These are phyloP conservation scores for Lepidurus couesii DNA, from an alignment of 1,140 invertebrate species.

Conservation along the genomic window DNA sequence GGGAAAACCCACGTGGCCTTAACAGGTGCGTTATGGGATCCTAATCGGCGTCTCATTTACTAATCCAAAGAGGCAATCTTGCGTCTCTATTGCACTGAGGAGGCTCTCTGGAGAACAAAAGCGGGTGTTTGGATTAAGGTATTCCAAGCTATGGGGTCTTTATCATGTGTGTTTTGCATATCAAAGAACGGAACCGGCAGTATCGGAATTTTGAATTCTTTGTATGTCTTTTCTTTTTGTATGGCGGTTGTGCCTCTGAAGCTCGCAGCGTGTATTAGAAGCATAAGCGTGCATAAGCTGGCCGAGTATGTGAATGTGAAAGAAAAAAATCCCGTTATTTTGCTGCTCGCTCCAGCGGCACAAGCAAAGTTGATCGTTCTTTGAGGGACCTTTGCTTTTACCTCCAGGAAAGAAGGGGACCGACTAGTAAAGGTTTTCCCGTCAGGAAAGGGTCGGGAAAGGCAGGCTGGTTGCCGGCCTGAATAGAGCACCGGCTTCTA, in stretches of 20 bases:
- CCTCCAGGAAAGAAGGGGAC: background rate
- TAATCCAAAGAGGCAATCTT: background rate
- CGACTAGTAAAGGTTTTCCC: background rate
- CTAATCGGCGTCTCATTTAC: background rate
- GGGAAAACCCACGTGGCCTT: background rate
- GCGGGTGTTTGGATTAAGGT: no score
- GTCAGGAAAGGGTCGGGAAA: background rate
- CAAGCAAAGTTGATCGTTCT: conserved; percentile 2
- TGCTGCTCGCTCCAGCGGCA: background rate
- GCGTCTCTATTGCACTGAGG: background rate
- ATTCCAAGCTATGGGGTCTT: no score
- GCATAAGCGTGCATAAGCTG: background rate
- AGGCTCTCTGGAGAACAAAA: no score
- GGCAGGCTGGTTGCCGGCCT: background rate
- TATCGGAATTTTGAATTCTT: background rate
- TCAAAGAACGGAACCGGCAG: no score
- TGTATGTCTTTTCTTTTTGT: background rate
- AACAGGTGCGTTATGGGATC: background rate
- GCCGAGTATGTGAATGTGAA: conserved; percentile 4
- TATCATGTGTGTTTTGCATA: no score
- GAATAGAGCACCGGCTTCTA: background rate
- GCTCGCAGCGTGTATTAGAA: background rate
- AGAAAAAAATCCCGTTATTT: background rate
- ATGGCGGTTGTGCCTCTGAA: background rate
- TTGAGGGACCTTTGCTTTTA: background rate